Base-by-base conservation (phyloP, 2,888 invertebrate genomes). In the Ichneumoninae sp. region DNA sequence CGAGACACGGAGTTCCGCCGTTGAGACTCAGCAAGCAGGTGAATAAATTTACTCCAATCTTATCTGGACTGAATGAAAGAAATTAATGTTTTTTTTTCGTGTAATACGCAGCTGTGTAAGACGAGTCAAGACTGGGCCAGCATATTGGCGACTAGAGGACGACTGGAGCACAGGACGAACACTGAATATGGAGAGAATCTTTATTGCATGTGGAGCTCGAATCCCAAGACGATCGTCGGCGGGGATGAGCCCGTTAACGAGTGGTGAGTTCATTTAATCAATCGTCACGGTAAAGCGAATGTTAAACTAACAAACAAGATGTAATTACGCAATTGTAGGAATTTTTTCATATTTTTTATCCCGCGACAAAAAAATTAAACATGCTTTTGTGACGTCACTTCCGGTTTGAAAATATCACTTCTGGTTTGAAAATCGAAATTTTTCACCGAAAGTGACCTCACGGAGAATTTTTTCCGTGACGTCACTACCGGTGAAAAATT, bases 151-250 rank as follows among this genome's bases (percentile, higher is more conserved):
- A 95, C 95, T 57, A 95, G 94, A 88, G 96, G 96, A 40, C 94
- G 94, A 86, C 94, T 97, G 89, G 95, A 97, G 87, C 97, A 98
- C 91, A 95, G 97, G 76, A 95, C 96, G 54, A 96, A 97, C 88
- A 96, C 96, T 85, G 96, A 96, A 50, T 97, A 97, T 90, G 98
- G 98, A 0, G 98, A 98, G 92, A 98, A 98, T 91, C 95, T 98
- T 81, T 98, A 96, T 92, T 96, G 96, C 91, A 95, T 96, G 88
- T 96, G 96, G 95, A 96, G 97, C 65, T 96, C 96, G 1, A 96
- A 97, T 92, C 96, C 96, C 0, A 96, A 95, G 87, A 96, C 96
- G 71, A 93, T 94, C 7, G 95, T 97, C 0, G 94, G 94, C 33
- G 97, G 97, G 0, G 94, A 95, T 50, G 96, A 96, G 85, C 96